Base-by-base conservation (phyloP, 2,113 vertebrate species). In the Laterallus jamaicensis region DNA sequence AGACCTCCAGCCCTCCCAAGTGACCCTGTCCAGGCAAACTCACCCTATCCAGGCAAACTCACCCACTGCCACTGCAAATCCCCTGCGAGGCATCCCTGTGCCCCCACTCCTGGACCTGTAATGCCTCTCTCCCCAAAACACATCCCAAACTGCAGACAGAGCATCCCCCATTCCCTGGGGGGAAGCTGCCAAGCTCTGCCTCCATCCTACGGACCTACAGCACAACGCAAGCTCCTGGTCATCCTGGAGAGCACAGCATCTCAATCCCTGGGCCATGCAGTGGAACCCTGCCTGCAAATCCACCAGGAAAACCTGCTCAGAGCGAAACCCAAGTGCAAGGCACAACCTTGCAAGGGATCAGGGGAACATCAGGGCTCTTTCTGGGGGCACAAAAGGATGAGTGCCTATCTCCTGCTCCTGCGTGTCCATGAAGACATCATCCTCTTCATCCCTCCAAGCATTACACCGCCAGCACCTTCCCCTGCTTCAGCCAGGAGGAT, bases 211-310 rank as follows among this genome's bases (percentile, higher is more conserved):
- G 2, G 11, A 37, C 42, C 77, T 4, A 32, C 0, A 1, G 77
- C 70, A 52, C 31, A 8, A 12, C 10, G 1, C 14, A 9, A 50
- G 56, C 63, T 70, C 26, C 42, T 2, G 0, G 62, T 37, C 52
- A 37, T 5, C 54, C 59, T 2, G 15, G 28, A 62, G 73, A 20
- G 2, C 0, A 0, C 31, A 10, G 16, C 32, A 66, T 2, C 31
- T 52, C 2, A 20, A 20, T 15, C 49, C 54, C 76, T 4, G 63
- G 31, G 4, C 32, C 15, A 0, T 0, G 2, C 0, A 1, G 3
- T 25, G 58, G 75, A 54, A 75, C 8, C 31, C 0, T 1, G 24
- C 11, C 4, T 1, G 14, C 3, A 77, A 84, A 82, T 47, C 55
- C 19, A 0, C 26, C 9, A 0, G 52, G 78, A 85, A 89, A 89